Conservation (phyloP, 2,797 vertebrate species). For the Acropternis orthonyx region DNA sequence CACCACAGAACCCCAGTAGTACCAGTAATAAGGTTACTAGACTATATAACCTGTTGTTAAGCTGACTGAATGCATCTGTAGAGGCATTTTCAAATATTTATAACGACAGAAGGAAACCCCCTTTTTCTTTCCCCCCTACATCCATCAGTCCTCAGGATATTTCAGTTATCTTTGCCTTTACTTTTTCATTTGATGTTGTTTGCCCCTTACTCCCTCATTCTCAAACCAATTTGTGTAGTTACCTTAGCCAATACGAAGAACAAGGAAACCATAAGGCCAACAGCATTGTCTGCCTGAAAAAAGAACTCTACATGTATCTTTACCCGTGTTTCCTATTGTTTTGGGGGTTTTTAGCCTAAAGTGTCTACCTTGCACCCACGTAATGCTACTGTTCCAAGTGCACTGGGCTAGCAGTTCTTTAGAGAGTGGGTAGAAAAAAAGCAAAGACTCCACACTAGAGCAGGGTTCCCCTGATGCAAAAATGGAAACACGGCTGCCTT, state of each 20-base stretch:
- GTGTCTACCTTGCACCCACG: background rate
- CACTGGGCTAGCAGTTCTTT: background rate
- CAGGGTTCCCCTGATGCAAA: background rate
- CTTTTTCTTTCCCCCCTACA: background rate
- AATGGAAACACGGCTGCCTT: background rate
- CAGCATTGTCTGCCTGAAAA: background rate
- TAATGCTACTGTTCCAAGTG: background rate
- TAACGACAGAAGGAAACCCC: background rate
- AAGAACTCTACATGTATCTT: background rate
- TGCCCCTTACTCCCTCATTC: background rate
- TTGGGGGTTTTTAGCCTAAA: background rate
- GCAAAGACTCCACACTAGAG: background rate
- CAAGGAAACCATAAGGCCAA: background rate
- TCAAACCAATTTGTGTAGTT: background rate
- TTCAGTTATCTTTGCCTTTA: background rate
- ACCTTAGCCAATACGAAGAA: background rate
- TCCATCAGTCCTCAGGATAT: background rate
- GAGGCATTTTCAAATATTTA: background rate
- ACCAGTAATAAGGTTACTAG: background rate
- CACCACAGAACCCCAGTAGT: background rate
- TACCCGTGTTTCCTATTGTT: background rate
- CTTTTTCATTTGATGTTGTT: background rate
- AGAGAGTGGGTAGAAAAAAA: background rate
- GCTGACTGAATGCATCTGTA: background rate
- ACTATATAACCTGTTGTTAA: background rate